Evolutionary conservation across 2,113 vertebrate genomes (phyloP), one percentile per base, ranked within the genome.

Genomic region (Trinectes maculatus): DNA sequence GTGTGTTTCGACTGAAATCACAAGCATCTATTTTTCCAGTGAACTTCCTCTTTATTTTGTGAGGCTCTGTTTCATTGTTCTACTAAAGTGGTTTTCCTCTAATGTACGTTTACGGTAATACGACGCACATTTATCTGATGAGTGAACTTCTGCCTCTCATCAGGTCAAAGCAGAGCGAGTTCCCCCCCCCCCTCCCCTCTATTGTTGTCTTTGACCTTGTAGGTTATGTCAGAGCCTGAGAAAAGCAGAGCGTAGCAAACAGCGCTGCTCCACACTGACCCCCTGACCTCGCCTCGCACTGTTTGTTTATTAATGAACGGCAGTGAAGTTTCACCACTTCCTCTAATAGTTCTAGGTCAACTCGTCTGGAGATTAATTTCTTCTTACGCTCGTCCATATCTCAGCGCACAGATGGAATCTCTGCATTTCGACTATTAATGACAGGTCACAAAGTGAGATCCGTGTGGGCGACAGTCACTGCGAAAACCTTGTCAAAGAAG

Each of bases 141-240:
- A 9, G 51, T 76, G 82, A 84, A 80, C 71, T 56, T 56, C 44
- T 46, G 74, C 55, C 79, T 83, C 63, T 71, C 74, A 68, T 83
- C 75, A 82, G 82, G 80, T 88, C 85, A 86, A 49, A 72, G 75
- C 15, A 56, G 52, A 77, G 54, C 47, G 57, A 53, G 21, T 62
- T n/a, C n/a, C n/a, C n/a, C n/a, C n/a, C n/a, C n/a, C n/a, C n/a
- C n/a, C 67, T 68, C 65, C 46, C 51, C 67, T 74, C 82, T 76
- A 89, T 90, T 91, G 84, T 89, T 89, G 66, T 51, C 28, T 8
- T 36, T 87, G 87, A 87, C 89, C 86, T 86, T 57, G 62, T 37
- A 57, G 80, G 80, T 87, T 72, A 75, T 57, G 72, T 66, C 74
- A 66, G 59, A 81, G 73, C 80, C 71, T 79, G 81, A 80, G 79